Base-by-base conservation (phyloP, 2,888 invertebrate species). In the Myopa testacea region DNA sequence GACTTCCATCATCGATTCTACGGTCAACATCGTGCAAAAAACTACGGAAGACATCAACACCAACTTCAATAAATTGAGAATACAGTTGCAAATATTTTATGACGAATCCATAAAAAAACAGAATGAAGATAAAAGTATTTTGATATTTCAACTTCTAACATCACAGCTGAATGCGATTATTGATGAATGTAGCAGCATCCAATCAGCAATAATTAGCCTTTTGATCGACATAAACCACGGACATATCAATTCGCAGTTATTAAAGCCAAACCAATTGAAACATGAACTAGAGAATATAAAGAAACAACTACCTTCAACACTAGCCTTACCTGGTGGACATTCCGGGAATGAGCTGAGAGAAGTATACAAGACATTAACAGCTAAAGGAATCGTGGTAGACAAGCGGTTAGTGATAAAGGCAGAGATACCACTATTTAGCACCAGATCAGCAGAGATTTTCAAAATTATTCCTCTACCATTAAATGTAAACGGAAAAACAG, bases 11-110 rank as follows among this genome's bases (percentile, higher is more conserved):
- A 45, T 78, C 12, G 70, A 77, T 65, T 65, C 75, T 37, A 72
- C 75, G 12, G n/a, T 67, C 26, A 79, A 79, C 62, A 67, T 79
- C 26, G 38, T 79, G 26, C 75, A 75, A 60, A 79, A 70, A 75
- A 77, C 75, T 2, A 76, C 78, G 26, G 62, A 76, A 8, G 73
- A 78, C n/a, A 72, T 76, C n/a, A 78, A 76, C 60, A 37, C n/a
- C 8, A 76, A 60, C n/a, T 70, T 70, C 34, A 12, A 70, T 5
- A 60, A 63, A 38, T 50, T 77, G 67, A n/a, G 16, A 34, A n/a
- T 26, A 7, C 65, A 62, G 4, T 45, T 77, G 16, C 19, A 45
- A 19, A 52, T 55, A 14, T 68, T 75, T 37, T 68, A 26, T 26
- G 26, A 26, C 26, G 26, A 26, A 26, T 50, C 55, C n/a, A 26